Conservation (phyloP, 1,140 invertebrate genomes). For the Chelonus insularis region DNA sequence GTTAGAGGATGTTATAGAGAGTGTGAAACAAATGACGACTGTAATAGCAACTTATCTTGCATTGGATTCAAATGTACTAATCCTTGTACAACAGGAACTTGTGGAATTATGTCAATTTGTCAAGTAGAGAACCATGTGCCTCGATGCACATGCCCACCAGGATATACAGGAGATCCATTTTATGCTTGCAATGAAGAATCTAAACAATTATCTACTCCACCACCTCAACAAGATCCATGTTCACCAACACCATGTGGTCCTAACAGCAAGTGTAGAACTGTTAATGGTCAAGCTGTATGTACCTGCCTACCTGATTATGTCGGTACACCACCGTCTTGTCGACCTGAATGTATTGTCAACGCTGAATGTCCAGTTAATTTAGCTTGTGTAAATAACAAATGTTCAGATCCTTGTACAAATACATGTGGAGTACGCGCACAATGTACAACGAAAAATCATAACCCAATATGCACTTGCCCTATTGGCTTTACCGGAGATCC, state of each 20-base stretch:
- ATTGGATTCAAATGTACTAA: slow-evolving; percentile 77
- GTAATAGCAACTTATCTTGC: slow-evolving; percentile 69
- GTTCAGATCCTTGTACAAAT: slow-evolving; percentile 63
- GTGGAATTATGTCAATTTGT: slow-evolving; percentile 75
- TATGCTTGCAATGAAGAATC: slow-evolving; percentile 60
- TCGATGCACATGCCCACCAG: slow-evolving; percentile 73
- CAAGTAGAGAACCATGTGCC: slow-evolving; percentile 74
- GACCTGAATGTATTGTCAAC: slow-evolving; percentile 64
- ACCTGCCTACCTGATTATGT: slow-evolving; percentile 62
- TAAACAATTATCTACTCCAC: slow-evolving; percentile 39
- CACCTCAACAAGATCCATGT: slow-evolving; percentile 57
- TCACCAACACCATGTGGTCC: slow-evolving; percentile 63
- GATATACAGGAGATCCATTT: slow-evolving; percentile 79
- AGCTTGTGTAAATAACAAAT: slow-evolving; percentile 64
- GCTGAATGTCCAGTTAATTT: slow-evolving; percentile 61
- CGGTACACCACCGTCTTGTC: slow-evolving; percentile 61
- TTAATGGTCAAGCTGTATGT: slow-evolving; percentile 62
- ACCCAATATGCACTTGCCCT: slow-evolving; percentile 72
- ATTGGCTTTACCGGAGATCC: slow-evolving; percentile 76
- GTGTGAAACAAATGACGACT: slow-evolving; percentile 77
- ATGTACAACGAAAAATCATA: slow-evolving; percentile 64
- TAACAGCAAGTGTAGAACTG: slow-evolving; percentile 62
- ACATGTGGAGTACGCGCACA: slow-evolving; percentile 63
- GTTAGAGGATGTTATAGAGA: slow-evolving; percentile 71
- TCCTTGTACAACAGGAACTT: slow-evolving; percentile 71